Percentiles rank a stretch among this genome's conserved stretches.
phyloP scores from a whole-genome alignment of 2,888 invertebrate species.

The Alloscopus bannaensis region DNA sequence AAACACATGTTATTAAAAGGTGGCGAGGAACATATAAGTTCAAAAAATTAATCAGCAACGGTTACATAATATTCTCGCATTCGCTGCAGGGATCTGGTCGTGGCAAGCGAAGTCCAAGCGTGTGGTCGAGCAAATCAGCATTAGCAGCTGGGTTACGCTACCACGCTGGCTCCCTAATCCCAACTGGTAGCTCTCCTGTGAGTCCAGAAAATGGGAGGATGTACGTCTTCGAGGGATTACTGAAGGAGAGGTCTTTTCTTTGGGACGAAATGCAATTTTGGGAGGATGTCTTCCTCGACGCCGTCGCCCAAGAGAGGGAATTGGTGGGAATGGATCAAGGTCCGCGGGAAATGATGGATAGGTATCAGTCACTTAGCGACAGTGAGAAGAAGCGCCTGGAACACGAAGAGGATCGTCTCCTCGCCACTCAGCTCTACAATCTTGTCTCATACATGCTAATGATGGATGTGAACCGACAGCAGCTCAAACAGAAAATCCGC shows the following conservation, averaged over 20 bases:
- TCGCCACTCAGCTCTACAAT: slow-evolving; percentile 97
- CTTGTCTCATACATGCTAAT: slow-evolving; percentile 96
- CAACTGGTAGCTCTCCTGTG: slow-evolving; percentile 87
- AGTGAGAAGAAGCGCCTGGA: slow-evolving; percentile 95
- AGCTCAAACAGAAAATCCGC: slow-evolving; percentile 90
- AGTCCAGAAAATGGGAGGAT: slow-evolving; percentile 93
- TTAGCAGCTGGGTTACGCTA: slow-evolving; percentile 91
- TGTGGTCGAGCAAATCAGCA: slow-evolving; percentile 95
- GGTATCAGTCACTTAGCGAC: slow-evolving; percentile 93
- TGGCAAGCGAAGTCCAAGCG: slow-evolving; percentile 88
- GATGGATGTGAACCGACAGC: slow-evolving; percentile 89
- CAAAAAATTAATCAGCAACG: too few relatives aligned
- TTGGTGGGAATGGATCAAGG: slow-evolving; percentile 99
- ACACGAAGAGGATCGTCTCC: slow-evolving; percentile 96
- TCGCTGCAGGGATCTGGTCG: slow-evolving; percentile 82
- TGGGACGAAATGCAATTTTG: slow-evolving; percentile 99
- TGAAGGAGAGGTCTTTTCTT: slow-evolving; percentile 87
- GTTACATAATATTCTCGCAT: too few relatives aligned
- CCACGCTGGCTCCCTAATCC: slow-evolving; percentile 89
- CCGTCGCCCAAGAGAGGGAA: slow-evolving; percentile 97
- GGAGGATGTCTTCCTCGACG: slow-evolving; percentile 99
- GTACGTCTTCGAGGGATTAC: slow-evolving; percentile 90
- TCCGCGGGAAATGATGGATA: slow-evolving; percentile 98
- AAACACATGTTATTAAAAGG: too few relatives aligned
- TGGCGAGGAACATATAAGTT: too few relatives aligned